phyloP scores from a whole-genome alignment of 2,797 vertebrate species.

The Acestrorhynchus altus region DNA sequence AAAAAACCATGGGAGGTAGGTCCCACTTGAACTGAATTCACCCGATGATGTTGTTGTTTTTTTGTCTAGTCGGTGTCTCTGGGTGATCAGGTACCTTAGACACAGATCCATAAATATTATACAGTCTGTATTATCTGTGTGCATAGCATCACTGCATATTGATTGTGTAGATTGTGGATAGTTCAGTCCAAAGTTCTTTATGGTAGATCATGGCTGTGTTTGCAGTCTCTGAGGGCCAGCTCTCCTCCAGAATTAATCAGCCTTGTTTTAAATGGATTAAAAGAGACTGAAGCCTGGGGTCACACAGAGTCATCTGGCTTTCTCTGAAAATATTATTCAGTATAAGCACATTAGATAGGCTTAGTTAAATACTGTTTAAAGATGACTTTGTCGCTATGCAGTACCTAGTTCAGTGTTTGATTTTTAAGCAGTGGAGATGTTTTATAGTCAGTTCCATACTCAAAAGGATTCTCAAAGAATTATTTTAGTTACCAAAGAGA shows the following conservation, averaged over 20 bases:
- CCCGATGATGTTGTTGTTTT: neutral
- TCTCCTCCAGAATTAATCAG: constrained; percentile 28
- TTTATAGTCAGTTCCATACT: no score
- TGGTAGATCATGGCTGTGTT: neutral
- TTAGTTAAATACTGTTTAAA: constrained; percentile 6
- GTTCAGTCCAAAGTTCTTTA: constrained; percentile 12
- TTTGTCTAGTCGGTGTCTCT: neutral
- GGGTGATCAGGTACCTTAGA: neutral
- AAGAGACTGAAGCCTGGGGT: constrained; percentile 14
- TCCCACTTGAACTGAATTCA: neutral
- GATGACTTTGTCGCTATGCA: neutral
- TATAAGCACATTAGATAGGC: neutral
- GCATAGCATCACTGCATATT: neutral
- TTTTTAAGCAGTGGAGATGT: neutral
- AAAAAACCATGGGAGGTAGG: constrained; percentile 93
- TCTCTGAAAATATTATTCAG: constrained; percentile 7
- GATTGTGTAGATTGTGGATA: constrained; percentile 7
- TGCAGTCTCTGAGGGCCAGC: neutral
- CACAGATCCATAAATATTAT: neutral
- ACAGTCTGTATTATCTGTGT: neutral
- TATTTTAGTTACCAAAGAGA: constrained; percentile 2
- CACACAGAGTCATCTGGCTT: neutral
- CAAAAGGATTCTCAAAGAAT: neutral
- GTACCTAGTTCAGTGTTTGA: neutral
- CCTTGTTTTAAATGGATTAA: constrained; percentile 33